These are phyloP conservation scores for Danio tinwini DNA, from an alignment of 2,797 vertebrate genomes.

Conservation along the genomic window DNA sequence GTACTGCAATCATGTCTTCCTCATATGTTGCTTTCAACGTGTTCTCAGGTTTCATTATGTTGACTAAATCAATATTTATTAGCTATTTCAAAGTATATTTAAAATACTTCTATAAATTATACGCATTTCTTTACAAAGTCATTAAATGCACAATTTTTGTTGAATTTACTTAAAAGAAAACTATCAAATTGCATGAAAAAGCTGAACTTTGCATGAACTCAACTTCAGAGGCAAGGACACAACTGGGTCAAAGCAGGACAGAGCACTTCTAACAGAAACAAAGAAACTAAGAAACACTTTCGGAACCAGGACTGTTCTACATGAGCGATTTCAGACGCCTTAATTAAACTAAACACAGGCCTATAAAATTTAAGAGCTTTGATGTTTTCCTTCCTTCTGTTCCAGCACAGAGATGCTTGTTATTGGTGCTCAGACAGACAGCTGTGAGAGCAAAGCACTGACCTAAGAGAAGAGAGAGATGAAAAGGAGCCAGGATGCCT, in stretches of 20 bases:
- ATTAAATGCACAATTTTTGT: background rate
- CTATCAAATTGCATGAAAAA: background rate
- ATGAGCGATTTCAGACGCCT: slow-evolving; percentile 29
- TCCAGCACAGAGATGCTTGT: slow-evolving; percentile 30
- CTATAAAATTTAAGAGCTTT: slow-evolving; percentile 30
- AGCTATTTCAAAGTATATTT: background rate
- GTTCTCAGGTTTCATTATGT: background rate
- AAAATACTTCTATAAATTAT: background rate
- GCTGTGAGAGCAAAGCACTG: slow-evolving; percentile 35
- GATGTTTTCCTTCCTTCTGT: slow-evolving; percentile 33
- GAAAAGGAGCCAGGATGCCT: slow-evolving; percentile 40
- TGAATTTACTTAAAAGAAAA: background rate
- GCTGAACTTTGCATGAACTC: slow-evolving; percentile 10
- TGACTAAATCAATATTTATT: background rate
- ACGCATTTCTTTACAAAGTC: background rate
- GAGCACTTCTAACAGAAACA: background rate
- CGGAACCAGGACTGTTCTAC: slow-evolving; percentile 45
- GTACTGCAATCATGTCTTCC: background rate
- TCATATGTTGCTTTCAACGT: background rate
- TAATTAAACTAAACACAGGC: slow-evolving; percentile 41
- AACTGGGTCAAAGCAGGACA: background rate
- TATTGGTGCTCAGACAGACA: slow-evolving; percentile 31
- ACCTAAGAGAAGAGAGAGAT: slow-evolving; percentile 28
- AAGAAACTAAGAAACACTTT: slow-evolving; percentile 32
- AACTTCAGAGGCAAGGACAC: background rate